Evolutionary conservation across 2,113 vertebrate genomes (phyloP).

Genomic region (Labrus mixtus): DNA sequence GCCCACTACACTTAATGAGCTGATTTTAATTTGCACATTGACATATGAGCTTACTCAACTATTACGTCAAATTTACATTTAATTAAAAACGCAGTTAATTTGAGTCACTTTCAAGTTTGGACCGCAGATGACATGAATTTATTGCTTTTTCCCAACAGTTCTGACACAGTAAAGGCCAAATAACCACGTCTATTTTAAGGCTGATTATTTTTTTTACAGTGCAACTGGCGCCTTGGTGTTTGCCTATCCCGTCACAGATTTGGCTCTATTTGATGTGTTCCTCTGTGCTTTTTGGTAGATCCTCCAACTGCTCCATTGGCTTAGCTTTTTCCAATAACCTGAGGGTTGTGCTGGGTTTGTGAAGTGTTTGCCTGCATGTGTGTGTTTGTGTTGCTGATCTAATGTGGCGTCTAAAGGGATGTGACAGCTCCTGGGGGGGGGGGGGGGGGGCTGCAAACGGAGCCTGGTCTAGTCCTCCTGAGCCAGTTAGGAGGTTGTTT

Average conservation of each 20-base stretch:
- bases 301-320: constrained; percentile 62
- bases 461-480: constrained; percentile 33
- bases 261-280: constrained; percentile 59
- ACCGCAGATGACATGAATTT: constrained; percentile 32
- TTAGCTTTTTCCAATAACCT: constrained; percentile 65
- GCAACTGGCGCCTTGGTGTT: constrained; percentile 40
- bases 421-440: constrained; percentile 61
- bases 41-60: constrained; percentile 54
- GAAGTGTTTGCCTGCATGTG: constrained; percentile 22
- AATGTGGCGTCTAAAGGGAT: constrained; percentile 66
- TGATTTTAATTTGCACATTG: constrained; percentile 61
- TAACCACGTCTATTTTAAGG: constrained; percentile 26
- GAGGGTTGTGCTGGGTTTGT: constrained; percentile 52
- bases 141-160: constrained; percentile 31
- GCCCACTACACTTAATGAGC: constrained; percentile 59
- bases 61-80: constrained; percentile 53
- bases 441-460: constrained; percentile 45
- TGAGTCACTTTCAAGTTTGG: constrained; percentile 30
- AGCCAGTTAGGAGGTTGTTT: constrained; percentile 59
- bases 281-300: constrained; percentile 48
- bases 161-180: constrained; percentile 29
- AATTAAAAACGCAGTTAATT: constrained; percentile 49
- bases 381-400: constrained; percentile 55
- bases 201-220: neutral
- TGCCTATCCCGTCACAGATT: constrained; percentile 38